Base-by-base conservation (phyloP, 2,888 invertebrate species). In the Lordiphosa fenestrarum region DNA sequence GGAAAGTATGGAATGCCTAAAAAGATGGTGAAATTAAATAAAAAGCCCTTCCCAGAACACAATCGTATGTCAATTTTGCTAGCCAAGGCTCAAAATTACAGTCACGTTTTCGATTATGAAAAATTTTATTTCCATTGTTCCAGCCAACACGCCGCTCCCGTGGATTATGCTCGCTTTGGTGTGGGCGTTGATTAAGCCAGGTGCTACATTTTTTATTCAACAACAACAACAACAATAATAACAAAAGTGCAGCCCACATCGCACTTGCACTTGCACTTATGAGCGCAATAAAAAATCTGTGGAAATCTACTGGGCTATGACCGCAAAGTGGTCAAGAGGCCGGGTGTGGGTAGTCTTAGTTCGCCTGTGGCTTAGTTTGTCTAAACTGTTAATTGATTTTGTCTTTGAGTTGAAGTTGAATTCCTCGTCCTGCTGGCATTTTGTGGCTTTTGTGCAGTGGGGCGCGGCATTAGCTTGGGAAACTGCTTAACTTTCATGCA, bases 41-140 rank as follows among this genome's bases (percentile, higher is more conserved):
- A n/a, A 50, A 63, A 13, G 3, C 3, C 6, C 7, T 37, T 65
- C 7, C 3, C 1, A 21, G 63, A 66, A 66, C 44, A 12, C 12
- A 35, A 21, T 51, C 5, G 35, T 36, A 36, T 47, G 36, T 46
- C 59, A 51, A 51, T 58, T 66, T 52, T 41, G 37, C 30, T 50
- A 46, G 48, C 47, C 53, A 13, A 50, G 30, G 47, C 67, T 80
- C 73, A 71, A 83, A 71, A 86, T 83, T 83, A 61, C 84, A 73
- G 86, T 83, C 83, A 83, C 86, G 86, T 86, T 86, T 83, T 86
- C 84, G 85, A 83, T 83, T 83, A 83, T 78, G 80, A 86, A 86
- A 83, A 85, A 73, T 75, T 71, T 75, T 84, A 80, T 84, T 76
- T 74, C 66, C 57, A 52, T 67, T 70, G 53, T 62, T 70, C 55